Evolutionary conservation across 1,140 invertebrate species (phyloP), one percentile per base, ranked within the genome.

Genomic region (Eubasilissa regina): DNA sequence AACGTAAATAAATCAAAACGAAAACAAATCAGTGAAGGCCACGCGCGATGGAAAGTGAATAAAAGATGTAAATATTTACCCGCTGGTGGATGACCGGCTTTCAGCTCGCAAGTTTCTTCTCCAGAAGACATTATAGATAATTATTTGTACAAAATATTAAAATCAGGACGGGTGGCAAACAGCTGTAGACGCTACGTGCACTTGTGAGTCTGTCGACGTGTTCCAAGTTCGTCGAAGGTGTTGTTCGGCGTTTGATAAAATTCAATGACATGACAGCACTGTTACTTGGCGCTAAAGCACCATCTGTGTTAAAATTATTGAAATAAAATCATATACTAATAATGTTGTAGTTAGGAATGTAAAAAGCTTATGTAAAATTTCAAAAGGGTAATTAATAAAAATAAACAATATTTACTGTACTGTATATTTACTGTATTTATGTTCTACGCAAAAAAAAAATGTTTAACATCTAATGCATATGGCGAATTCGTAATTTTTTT

Each of bases 61-160:
- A 45, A 60, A 13, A 48, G 9, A 17, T 70, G 47, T 10, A 51
- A 13, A 51, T 70, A 13, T 70, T 89, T 90, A 96, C 95, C 93
- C 91, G 95, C 95, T 84, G 95, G 95, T 82, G 94, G 94, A 90
- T 96, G 95, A 68, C 95, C 94, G 80, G 91, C 93, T 86, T 94
- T 95, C 17, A 95, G 86, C 86, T 94, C 92, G 78, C 91, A 88
- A 78, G 92, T 92, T 86, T 92, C 91, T 83, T 91, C 90, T 72
- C 88, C 85, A 80, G 87, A 87, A 77, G 88, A 89, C 88, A 89
- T 89, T 82, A 70, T 87, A 75, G n/a, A 56, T 70, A 45, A 35
- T 62, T 76, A 45, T 78, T 47, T 60, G 48, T n/a, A 9, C 15
- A 55, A 58, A 55, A 56, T 74, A 55, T 15, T 55, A 17, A 10